Base-by-base conservation (phyloP, 1,140 invertebrate species). In the Anagrus nilaparvatae region DNA sequence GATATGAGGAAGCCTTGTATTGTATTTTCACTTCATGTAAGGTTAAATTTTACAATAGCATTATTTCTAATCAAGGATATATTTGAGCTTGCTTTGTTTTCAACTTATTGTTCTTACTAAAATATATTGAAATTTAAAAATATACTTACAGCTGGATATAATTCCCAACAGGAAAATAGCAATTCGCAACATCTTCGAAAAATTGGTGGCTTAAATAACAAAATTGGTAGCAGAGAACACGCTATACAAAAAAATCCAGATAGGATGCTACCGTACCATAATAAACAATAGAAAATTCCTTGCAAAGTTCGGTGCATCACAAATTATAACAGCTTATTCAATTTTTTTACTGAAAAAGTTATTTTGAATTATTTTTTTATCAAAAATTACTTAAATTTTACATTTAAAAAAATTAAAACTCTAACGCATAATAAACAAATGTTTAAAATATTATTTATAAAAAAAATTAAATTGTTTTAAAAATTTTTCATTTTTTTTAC, bases 121-220 rank as follows among this genome's bases (percentile, higher is more conserved):
- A 25, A 25, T 5, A 12, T 25, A 25, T 5, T 12, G 5, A 25
- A 5, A 12, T 25, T 12, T 7, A 19, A 41, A 30, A 29, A 34
- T 32, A 34, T 45, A 71, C 75, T 78, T 71, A 86, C 83, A 48
- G 82, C 76, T 37, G 83, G 80, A 69, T 83, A 87, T 33, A 82
- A 69, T 63, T 86, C 82, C 84, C 83, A 86, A 44, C 78, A 76
- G 0, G 79, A 78, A 51, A 85, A 79, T 16, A 85, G 58, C 24
- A 77, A 63, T 52, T 85, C 82, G 3, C 75, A 78, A 13, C 74
- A 58, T 56, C 70, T 75, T 55, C 82, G 69, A 60, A 78, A 85
- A 40, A 67, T 59, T 33, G 67, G 63, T 41, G 81, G 79, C 52
- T 72, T 77, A 37, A 85, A 52, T 28, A 86, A 63, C 35, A 85